phyloP scores from a whole-genome alignment of 2,797 vertebrate genomes.

The Emydoidea blandingii region DNA sequence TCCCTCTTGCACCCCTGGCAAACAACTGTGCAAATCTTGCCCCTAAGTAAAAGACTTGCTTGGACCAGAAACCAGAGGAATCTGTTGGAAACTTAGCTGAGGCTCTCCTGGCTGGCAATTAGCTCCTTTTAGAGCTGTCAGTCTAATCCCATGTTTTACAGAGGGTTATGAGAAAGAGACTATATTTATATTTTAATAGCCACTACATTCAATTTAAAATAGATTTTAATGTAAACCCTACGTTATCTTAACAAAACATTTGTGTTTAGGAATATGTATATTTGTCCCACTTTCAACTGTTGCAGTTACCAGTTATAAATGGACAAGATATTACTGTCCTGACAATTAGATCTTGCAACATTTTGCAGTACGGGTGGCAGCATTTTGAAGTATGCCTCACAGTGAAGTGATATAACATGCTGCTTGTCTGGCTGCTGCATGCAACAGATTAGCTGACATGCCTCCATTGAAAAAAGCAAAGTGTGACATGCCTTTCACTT shows the following conservation, averaged over 20 bases:
- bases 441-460: conserved; percentile 59
- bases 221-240: background rate
- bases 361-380: conserved; percentile 24
- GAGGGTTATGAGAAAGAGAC: background rate
- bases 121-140: background rate
- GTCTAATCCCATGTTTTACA: background rate
- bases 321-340: conserved; percentile 13
- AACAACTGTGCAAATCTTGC: background rate
- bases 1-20: background rate
- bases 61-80: background rate
- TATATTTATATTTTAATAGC: background rate
- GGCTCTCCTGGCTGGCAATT: background rate
- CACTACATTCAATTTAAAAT: background rate
- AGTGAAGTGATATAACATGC: conserved; percentile 55
- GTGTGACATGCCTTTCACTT: conserved; percentile 33
- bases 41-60: background rate
- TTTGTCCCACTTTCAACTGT: conserved; percentile 3
- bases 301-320: conserved; percentile 18
- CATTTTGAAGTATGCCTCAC: conserved; percentile 45
- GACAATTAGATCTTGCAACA: background rate
- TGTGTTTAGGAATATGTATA: background rate
- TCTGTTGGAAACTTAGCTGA: background rate
- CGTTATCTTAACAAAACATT: background rate
- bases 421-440: conserved; percentile 67
- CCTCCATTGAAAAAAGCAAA: conserved; percentile 39